These are phyloP conservation scores for Tetragnatha montana DNA, from an alignment of 2,888 invertebrate species.

Conservation along the genomic window DNA sequence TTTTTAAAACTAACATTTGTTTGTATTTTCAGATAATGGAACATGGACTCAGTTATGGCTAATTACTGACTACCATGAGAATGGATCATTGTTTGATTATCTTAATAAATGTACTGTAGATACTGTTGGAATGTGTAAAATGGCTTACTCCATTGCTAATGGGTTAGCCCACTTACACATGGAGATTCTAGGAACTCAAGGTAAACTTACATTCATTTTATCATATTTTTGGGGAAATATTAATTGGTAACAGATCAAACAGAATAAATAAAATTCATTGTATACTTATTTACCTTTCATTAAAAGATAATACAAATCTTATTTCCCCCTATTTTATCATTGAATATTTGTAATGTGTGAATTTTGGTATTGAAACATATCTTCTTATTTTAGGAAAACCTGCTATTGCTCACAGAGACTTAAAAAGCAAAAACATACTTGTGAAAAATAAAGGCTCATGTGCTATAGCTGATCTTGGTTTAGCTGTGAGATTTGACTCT, in stretches of 20 bases:
- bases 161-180: constrained; percentile 97
- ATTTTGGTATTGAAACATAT: not conserved
- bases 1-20: not conserved
- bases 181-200: constrained; percentile 96
- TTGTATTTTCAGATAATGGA: constrained; percentile 86
- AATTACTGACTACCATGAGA: constrained; percentile 98
- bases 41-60: constrained; percentile 99
- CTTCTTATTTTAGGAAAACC: constrained; percentile 71
- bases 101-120: constrained; percentile 89
- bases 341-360: no score
- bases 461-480: constrained; percentile 96
- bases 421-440: constrained; percentile 90
- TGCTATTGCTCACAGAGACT: constrained; percentile 73
- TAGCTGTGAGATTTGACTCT: constrained; percentile 95
- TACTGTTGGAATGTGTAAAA: constrained; percentile 88
- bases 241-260: no score
- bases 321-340: no score
- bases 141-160: constrained; percentile 94
- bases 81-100: constrained; percentile 97
- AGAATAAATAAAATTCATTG: no score
- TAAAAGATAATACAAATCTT: no score
- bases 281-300: no score
- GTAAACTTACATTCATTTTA: constrained; percentile 15
- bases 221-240: no score
- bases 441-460: constrained; percentile 87